Base-by-base conservation (phyloP, 2,888 invertebrate species). In the Clunio marinus region DNA sequence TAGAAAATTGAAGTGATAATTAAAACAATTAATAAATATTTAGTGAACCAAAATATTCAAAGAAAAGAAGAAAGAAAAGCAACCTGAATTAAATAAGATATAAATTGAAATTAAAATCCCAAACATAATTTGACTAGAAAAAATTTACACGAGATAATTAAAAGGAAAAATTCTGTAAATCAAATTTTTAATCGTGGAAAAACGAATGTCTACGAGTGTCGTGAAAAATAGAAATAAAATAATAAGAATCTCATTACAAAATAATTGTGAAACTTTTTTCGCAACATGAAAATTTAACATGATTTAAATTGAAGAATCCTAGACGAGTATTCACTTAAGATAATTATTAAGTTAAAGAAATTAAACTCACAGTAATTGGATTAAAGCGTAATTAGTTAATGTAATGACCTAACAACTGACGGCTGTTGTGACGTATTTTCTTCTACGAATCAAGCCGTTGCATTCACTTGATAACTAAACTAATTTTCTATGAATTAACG, bases 131-230 rank as follows among this genome's bases (percentile, higher is more conserved):
- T 55, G 55, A 66, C 28, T 66, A 66, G 66, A 28, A 35, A 55
- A 66, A 63, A 66, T 66, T 66, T 66, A 66, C 66, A 66, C 25
- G 3, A 7, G 20, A 35, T 32, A 46, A 65, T 15, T 55, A 55
- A 55, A 5, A 25, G 46, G 15, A 25, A 28, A 51, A 51, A 51
- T n/a, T 41, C 51, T 22, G 51, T 66, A 66, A 66, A 66, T 66
- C 55, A 66, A 66, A 66, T 66, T 55, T 66, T 66, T 66, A 66
- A 55, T 55, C 66, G 55, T 35, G 63, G 46, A 65, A 35, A 37
- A 22, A 25, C 22, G 2, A 13, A 57, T 57, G 3, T 41, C 41
- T 57, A 57, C 57, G 57, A n/a, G n/a, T n/a, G n/a, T n/a, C n/a
- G 25, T 27, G 57, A 57, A 51, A n/a, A n/a, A n/a, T n/a, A n/a